Evolutionary conservation across 2,113 vertebrate species (phyloP).

Genomic region (Polyodon spathula): DNA sequence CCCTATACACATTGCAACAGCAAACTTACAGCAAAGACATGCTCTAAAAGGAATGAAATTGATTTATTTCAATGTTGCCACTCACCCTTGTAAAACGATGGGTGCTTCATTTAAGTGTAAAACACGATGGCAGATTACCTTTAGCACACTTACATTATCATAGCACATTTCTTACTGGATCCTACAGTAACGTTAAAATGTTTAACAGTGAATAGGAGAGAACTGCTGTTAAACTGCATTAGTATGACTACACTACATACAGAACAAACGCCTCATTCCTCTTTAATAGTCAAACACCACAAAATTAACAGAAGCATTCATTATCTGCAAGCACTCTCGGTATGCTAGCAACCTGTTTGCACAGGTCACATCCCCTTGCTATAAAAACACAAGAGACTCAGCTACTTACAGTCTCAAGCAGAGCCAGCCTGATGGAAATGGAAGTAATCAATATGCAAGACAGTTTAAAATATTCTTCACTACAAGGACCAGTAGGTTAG

Average conservation of each 20-base stretch:
- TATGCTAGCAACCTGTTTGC: constrained; percentile 19
- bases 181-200: not conserved
- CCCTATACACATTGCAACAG: not conserved
- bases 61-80: too few relatives aligned
- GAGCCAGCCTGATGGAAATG: constrained; percentile 10
- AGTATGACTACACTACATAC: not conserved
- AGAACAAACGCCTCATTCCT: not conserved
- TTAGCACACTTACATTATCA: too few relatives aligned
- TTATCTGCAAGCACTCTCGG: not conserved
- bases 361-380: constrained; percentile 9
- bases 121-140: too few relatives aligned
- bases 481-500: constrained; percentile 18
- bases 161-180: too few relatives aligned
- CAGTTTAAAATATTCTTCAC: constrained; percentile 7
- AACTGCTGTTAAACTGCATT: not conserved
- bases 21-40: not conserved
- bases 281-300: not conserved
- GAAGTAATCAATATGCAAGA: constrained; percentile 11
- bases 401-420: constrained; percentile 6
- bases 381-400: constrained; percentile 2
- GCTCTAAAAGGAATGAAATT: not conserved
- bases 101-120: too few relatives aligned
- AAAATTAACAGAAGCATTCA: not conserved
- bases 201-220: not conserved
- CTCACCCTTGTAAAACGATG: too few relatives aligned